Evolutionary conservation across 2,888 invertebrate species (phyloP).

Genomic region (Sepiola atlantica): DNA sequence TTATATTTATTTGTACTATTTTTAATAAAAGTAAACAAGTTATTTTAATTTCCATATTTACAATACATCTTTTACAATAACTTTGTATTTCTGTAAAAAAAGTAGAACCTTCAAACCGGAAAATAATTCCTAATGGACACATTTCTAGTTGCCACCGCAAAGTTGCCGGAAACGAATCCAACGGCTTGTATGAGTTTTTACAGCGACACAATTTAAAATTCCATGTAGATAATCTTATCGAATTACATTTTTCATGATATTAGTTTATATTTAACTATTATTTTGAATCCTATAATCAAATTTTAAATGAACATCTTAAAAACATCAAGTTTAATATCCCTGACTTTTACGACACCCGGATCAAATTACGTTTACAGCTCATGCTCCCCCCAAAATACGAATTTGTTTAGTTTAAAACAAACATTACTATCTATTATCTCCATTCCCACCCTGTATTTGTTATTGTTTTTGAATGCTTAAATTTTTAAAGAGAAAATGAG

Average conservation of each 20-base stretch:
- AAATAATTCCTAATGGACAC: neutral
- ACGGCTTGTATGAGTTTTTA: neutral
- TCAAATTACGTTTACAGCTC: constrained; percentile 14
- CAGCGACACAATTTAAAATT: neutral
- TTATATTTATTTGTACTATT: neutral
- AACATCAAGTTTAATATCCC: neutral
- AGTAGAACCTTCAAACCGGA: neutral
- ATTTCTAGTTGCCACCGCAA: neutral
- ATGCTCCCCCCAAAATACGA: neutral
- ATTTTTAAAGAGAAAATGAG: neutral
- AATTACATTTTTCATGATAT: neutral
- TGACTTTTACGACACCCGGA: neutral
- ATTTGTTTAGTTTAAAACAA: neutral
- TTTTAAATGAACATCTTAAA: neutral
- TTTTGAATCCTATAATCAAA: neutral
- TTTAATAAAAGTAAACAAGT: neutral
- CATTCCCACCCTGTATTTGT: neutral
- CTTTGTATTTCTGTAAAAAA: neutral
- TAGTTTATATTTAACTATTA: neutral
- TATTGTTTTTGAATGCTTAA: neutral
- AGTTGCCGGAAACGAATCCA: neutral
- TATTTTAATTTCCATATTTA: neutral
- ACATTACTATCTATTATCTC: neutral
- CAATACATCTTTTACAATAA: neutral
- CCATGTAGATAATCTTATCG: neutral